Percentiles rank a stretch among this genome's conserved stretches.
Conservation (phyloP, 2,797 vertebrate species). For the Merluccius polli region DNA sequence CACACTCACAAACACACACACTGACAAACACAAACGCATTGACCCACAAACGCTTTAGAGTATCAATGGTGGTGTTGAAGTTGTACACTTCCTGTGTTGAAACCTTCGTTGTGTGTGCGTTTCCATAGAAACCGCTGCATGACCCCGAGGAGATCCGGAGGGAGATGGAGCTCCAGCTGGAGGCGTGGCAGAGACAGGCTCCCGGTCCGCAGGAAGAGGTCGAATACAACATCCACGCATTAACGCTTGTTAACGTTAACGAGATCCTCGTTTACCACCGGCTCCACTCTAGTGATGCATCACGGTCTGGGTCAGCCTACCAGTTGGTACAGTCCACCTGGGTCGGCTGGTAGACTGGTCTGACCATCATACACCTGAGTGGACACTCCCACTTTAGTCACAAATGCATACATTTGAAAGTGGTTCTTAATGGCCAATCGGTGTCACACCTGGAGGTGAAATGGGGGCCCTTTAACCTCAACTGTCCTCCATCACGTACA, state of each 20-base stretch:
- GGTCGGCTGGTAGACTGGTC: background rate
- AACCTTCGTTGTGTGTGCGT: conserved; percentile 10
- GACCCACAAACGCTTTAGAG: no score
- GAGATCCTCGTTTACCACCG: background rate
- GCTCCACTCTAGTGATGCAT: background rate
- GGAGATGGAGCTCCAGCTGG: conserved; percentile 90
- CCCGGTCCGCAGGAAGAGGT: conserved; percentile 83
- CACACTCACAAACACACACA: background rate
- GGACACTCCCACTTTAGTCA: no score
- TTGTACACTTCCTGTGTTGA: no score
- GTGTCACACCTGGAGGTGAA: background rate
- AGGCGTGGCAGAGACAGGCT: conserved; percentile 81
- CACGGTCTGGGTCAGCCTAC: background rate
- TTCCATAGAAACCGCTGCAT: conserved; percentile 65
- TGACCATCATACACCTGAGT: no score
- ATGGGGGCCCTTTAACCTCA: background rate
- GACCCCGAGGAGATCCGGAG: conserved; percentile 82
- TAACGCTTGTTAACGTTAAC: background rate
- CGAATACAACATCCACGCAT: conserved; percentile 14
- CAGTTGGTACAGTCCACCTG: background rate
- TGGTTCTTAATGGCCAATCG: no score
- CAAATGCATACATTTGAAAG: no score
- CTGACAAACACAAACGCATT: no score
- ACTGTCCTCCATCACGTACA: no score
- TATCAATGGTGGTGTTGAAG: no score